Base-by-base conservation (phyloP, 2,113 vertebrate genomes). In the Heterotilapia buettikoferi region DNA sequence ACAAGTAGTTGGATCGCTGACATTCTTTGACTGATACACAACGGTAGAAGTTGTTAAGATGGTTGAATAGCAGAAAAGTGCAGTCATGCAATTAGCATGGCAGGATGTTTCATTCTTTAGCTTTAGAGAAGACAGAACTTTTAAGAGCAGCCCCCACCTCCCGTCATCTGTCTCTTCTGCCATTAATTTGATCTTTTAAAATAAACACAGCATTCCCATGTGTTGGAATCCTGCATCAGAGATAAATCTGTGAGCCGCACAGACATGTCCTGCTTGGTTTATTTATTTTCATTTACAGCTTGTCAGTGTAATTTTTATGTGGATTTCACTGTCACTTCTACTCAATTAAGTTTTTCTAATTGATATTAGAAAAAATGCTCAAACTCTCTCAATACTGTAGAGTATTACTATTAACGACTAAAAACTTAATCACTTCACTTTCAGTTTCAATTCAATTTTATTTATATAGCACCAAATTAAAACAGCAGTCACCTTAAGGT, bases 61-160 rank as follows among this genome's bases (percentile, higher is more conserved):
- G 9, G 82, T 61, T 59, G 84, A 88, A 73, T 12, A 79, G 85
- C 40, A 26, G 82, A 54, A 50, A 90, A 85, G 71, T 89, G 88
- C 84, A 91, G 71, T 73, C 38, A 89, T 84, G 91, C 89, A 91
- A 92, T 92, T 94, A 92, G 84, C 59, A 56, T 89, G 85, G 87
- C 87, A 90, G 71, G 50, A 84, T 63, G 56, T 71, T 87, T 91
- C 84, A 91, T 89, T 88, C 54, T 33, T 76, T 43, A 38, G 47
- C 40, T 88, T 84, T 82, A 86, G 61, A 33, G 61, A 84, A 57
- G 93, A 94, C 90, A 93, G 59, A 84, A 50, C 66, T 85, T 91
- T 82, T 29, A 88, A 89, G 10, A 71, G 68, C 11, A 4, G 10
- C 43, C 73, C 47, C 14, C 13, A 19, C 40, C 18, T 6, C 19